Percentiles rank a stretch among this genome's conserved stretches.
These are phyloP conservation scores for Itoplectis maculator DNA, from an alignment of 2,888 invertebrate genomes.

Conservation along the genomic window DNA sequence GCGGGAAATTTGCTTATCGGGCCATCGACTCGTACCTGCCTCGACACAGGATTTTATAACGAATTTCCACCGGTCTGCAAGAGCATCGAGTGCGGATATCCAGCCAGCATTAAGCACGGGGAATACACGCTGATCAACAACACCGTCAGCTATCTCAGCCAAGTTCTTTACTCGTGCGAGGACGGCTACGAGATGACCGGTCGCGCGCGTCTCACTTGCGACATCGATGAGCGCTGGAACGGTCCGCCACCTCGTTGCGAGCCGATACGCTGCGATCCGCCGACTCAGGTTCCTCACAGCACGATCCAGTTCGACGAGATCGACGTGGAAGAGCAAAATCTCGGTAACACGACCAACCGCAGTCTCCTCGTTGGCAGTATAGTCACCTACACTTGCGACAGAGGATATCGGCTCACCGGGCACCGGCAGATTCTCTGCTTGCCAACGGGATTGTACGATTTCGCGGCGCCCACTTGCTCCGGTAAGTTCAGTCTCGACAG, in stretches of 20 bases:
- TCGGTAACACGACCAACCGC: constrained; percentile 75
- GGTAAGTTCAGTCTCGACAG: constrained; percentile 84
- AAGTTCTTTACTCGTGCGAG: constrained; percentile 93
- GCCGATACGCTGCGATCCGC: constrained; percentile 82
- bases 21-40: constrained; percentile 92
- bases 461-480: constrained; percentile 90
- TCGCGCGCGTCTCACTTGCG: constrained; percentile 93
- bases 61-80: constrained; percentile 97
- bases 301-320: constrained; percentile 79
- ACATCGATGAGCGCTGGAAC: constrained; percentile 97
- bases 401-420: constrained; percentile 90
- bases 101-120: constrained; percentile 94
- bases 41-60: constrained; percentile 96
- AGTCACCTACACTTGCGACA: constrained; percentile 91
- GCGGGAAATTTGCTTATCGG: constrained; percentile 95
- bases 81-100: constrained; percentile 95
- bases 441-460: constrained; percentile 92
- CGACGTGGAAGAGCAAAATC: constrained; percentile 71
- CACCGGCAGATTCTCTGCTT: constrained; percentile 89
- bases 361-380: constrained; percentile 88
- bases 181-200: constrained; percentile 95
- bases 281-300: constrained; percentile 77
- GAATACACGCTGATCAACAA: constrained; percentile 92
- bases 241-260: constrained; percentile 96
- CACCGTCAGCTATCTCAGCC: constrained; percentile 94